phyloP scores from a whole-genome alignment of 2,797 vertebrate species.

The Myripristis murdjan region DNA sequence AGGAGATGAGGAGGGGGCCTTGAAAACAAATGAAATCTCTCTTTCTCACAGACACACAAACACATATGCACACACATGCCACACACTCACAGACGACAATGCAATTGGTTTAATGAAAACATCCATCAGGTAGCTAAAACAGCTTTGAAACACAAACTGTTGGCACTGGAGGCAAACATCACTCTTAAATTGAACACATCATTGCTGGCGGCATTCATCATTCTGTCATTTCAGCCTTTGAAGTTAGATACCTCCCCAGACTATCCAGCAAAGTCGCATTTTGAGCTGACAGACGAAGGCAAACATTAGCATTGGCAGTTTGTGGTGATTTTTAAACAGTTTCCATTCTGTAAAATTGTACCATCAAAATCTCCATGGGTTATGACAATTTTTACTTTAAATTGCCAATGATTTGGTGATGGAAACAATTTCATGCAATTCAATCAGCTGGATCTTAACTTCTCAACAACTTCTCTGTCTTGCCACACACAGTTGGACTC shows the following conservation, averaged over 20 bases:
- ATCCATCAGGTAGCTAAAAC: conserved; percentile 72
- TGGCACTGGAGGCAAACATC: conserved; percentile 51
- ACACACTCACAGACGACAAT: conserved; percentile 30
- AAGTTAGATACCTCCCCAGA: conserved; percentile 46
- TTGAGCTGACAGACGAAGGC: conserved; percentile 18
- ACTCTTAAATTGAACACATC: conserved; percentile 53
- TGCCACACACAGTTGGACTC: not conserved
- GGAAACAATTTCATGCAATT: too few species aligned
- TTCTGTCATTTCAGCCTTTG: conserved; percentile 44
- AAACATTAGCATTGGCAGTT: conserved; percentile 12
- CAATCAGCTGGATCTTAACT: too few species aligned
- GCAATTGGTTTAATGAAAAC: conserved; percentile 61
- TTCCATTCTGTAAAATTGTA: conserved; percentile 1
- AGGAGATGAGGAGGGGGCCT: conserved; percentile 35
- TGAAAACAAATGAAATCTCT: conserved; percentile 52
- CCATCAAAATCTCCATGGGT: not conserved
- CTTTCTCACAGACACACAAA: conserved; percentile 37
- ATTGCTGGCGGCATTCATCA: conserved; percentile 51
- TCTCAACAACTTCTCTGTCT: too few species aligned
- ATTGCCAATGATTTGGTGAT: too few species aligned
- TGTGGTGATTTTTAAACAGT: not conserved
- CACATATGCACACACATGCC: conserved; percentile 32
- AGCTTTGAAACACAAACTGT: conserved; percentile 65
- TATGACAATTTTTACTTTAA: not conserved
- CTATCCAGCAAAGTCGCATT: conserved; percentile 14